Conservation (phyloP, 2,888 invertebrate species). For the Biston stratarius region DNA sequence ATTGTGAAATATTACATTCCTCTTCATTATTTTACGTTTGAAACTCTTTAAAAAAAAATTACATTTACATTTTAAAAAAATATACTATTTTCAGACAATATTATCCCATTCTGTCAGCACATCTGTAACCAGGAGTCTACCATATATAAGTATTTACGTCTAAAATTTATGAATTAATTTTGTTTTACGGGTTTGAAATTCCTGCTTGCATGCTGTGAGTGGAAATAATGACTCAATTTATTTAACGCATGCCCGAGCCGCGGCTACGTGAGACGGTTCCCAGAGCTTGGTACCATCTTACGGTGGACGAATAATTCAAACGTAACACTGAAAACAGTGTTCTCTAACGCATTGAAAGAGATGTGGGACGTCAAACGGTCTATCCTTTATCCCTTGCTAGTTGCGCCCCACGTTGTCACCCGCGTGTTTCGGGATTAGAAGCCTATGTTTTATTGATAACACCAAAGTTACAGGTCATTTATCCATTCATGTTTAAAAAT, state of each 20-base stretch:
- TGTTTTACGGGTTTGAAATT: constrained; percentile 10
- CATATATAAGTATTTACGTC: neutral
- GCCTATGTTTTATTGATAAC: too few relatives aligned
- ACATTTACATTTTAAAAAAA: too few relatives aligned
- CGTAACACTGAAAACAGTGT: neutral
- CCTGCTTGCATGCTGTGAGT: constrained; percentile 17
- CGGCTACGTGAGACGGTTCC: constrained; percentile 9
- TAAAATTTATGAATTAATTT: constrained; percentile 2
- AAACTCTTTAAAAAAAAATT: too few relatives aligned
- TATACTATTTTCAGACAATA: too few relatives aligned
- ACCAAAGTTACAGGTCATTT: too few relatives aligned
- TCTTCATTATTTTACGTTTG: too few relatives aligned
- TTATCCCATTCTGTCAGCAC: too few relatives aligned
- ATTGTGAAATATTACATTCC: too few relatives aligned
- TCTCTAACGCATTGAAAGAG: neutral
- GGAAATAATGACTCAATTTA: constrained; percentile 24
- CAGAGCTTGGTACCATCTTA: neutral
- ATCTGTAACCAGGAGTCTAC: neutral
- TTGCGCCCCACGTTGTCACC: too few relatives aligned
- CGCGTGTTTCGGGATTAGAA: too few relatives aligned
- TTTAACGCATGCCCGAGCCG: constrained; percentile 10
- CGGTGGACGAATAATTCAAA: constrained; percentile 2
- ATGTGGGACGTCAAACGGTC: neutral
- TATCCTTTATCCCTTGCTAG: neutral
- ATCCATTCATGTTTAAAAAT: too few relatives aligned